Conservation (phyloP, 2,888 invertebrate genomes). For the Caenorhabditis imperialis region DNA sequence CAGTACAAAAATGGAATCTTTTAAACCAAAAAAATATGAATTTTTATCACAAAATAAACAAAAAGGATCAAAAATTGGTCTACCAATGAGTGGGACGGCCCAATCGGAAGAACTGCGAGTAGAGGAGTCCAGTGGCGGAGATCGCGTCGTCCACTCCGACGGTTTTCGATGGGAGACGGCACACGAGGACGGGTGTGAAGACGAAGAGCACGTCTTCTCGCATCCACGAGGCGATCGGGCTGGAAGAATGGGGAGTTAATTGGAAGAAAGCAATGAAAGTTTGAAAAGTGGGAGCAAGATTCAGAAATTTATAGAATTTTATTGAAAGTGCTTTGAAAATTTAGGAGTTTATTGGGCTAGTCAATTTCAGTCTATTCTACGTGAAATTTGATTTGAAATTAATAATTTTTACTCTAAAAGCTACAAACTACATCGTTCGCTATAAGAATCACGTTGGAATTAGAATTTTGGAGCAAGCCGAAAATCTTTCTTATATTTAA, state of each 20-base stretch:
- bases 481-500: no score
- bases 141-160: conserved; percentile 81
- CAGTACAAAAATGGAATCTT: background rate
- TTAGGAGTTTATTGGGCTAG: no score
- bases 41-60: background rate
- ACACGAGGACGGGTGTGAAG: conserved; percentile 80
- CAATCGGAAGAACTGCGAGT: conserved; percentile 78
- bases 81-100: conserved; percentile 53
- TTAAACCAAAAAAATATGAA: background rate
- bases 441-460: no score
- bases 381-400: no score
- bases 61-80: conserved; percentile 2
- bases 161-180: conserved; percentile 79
- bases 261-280: no score
- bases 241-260: conserved; percentile 19
- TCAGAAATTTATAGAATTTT: no score
- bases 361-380: no score
- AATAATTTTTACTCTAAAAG: no score
- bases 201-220: conserved; percentile 79
- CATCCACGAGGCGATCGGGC: conserved; percentile 79
- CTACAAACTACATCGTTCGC: no score
- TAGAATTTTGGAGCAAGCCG: no score
- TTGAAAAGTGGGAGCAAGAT: no score
- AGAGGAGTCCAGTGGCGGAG: conserved; percentile 79
- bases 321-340: no score